These are phyloP conservation scores for Onthophagus sagittarius DNA, from an alignment of 2,888 invertebrate species.

Conservation along the genomic window DNA sequence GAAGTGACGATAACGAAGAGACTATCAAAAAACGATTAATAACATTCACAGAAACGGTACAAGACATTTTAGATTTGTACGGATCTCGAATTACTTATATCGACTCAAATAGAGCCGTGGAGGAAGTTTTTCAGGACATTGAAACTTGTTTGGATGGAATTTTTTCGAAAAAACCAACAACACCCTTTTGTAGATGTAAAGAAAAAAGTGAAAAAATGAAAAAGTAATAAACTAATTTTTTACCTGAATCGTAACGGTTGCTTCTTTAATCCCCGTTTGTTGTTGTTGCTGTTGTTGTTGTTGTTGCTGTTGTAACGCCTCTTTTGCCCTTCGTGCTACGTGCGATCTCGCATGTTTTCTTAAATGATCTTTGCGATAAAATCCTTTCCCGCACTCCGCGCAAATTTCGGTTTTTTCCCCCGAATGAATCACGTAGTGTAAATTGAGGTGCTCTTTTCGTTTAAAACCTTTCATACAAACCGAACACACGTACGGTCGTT, in stretches of 20 bases:
- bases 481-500: conserved; percentile 73
- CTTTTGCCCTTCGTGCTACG: conserved; percentile 70
- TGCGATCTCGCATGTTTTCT: conserved; percentile 77
- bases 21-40: conserved; percentile 86
- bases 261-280: conserved; percentile 32
- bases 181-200: background rate
- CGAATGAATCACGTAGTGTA: conserved; percentile 80
- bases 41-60: conserved; percentile 86
- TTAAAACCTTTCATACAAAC: conserved; percentile 74
- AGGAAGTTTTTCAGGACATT: conserved; percentile 74
- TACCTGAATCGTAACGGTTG: conserved; percentile 31
- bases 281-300: conserved; percentile 37
- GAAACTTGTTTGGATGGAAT: conserved; percentile 54
- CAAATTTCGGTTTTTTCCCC: conserved; percentile 80
- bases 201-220: background rate
- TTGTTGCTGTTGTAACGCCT: conserved; percentile 58
- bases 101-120: conserved; percentile 71
- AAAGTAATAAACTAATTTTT: background rate
- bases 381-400: conserved; percentile 72
- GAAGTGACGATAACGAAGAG: conserved; percentile 91
- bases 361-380: conserved; percentile 76
- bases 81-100: conserved; percentile 75
- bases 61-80: conserved; percentile 80
- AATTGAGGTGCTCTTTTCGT: conserved; percentile 75
- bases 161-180: background rate